These are phyloP conservation scores for Gallinago undulata DNA, from an alignment of 2,113 vertebrate genomes.

Conservation along the genomic window DNA sequence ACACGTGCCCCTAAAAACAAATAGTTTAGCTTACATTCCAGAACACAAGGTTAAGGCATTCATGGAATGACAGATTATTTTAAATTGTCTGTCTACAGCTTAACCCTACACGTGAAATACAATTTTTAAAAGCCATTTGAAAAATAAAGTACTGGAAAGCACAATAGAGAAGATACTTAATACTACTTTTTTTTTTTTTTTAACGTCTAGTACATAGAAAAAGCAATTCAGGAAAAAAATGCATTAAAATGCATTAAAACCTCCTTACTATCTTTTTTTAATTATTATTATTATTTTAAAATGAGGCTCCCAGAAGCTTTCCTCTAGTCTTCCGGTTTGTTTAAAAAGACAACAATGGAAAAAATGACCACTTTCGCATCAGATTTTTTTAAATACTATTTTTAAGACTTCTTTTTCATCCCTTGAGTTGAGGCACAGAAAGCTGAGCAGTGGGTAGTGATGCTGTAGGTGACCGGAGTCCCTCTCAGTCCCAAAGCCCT, in stretches of 20 bases:
- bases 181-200: neutral
- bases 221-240: neutral
- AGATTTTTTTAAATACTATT: neutral
- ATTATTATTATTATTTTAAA: neutral
- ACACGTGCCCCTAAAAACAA: neutral
- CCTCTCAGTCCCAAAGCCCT: neutral
- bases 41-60: neutral
- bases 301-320: neutral
- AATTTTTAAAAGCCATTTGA: neutral
- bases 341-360: neutral
- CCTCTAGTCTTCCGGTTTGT: neutral
- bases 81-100: neutral
- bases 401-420: neutral
- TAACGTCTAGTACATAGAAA: neutral
- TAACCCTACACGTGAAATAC: neutral
- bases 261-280: neutral
- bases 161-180: neutral
- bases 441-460: neutral
- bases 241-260: neutral
- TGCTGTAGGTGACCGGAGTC: neutral
- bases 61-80: neutral
- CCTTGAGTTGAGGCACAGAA: neutral
- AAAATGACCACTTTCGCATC: neutral
- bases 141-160: neutral
- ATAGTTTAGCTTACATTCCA: rapidly evolving